These are phyloP conservation scores for Labia minor DNA, from an alignment of 2,888 invertebrate genomes.

Conservation along the genomic window DNA sequence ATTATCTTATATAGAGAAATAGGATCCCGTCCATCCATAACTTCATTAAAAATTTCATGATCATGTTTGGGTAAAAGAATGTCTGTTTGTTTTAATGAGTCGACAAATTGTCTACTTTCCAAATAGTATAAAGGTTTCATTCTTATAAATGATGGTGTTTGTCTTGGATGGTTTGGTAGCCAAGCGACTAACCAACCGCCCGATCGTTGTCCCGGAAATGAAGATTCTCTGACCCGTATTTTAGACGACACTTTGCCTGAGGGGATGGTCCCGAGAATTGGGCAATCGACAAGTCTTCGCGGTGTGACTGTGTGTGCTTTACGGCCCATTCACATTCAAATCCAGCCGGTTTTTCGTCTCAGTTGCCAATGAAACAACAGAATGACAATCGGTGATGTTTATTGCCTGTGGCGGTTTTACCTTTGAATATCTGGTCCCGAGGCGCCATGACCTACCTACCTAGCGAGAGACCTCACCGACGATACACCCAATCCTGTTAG, in stretches of 20 bases:
- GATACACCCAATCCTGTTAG: neutral
- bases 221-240: neutral
- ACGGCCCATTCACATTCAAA: neutral
- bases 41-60: neutral
- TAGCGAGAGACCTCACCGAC: no score
- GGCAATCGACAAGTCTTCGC: neutral
- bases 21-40: neutral
- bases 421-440: neutral
- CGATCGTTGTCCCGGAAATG: neutral
- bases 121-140: neutral
- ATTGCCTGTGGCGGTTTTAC: neutral
- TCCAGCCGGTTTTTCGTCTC: neutral
- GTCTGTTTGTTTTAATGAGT: neutral
- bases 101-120: neutral
- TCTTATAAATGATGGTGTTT: neutral
- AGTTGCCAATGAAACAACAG: neutral
- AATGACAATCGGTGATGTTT: neutral
- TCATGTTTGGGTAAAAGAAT: neutral
- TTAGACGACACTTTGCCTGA: neutral
- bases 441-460: constrained; percentile 3
- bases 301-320: no score
- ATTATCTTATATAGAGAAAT: neutral
- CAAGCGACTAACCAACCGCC: no score
- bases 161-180: neutral
- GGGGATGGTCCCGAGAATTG: neutral